Conservation (phyloP, 2,113 vertebrate species). For the Morone saxatilis region DNA sequence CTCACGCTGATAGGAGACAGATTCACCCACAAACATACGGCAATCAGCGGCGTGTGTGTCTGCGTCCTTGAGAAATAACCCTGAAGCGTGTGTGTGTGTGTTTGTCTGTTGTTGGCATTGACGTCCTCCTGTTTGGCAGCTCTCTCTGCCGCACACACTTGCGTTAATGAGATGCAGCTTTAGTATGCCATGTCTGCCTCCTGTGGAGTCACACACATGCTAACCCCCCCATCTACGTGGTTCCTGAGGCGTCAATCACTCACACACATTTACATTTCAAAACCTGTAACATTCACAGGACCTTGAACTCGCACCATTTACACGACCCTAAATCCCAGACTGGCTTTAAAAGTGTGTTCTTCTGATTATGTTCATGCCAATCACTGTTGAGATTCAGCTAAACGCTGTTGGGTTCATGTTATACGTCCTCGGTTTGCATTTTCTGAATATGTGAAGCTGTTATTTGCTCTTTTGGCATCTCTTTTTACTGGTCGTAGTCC, state of each 20-base stretch:
- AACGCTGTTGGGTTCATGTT: conserved; percentile 9
- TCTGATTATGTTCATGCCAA: conserved; percentile 37
- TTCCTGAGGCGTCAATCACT: conserved; percentile 31
- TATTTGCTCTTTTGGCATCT: no score
- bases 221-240: conserved; percentile 5
- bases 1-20: conserved; percentile 21
- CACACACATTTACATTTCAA: conserved; percentile 66
- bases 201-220: conserved; percentile 63
- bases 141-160: conserved; percentile 6
- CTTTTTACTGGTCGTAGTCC: not conserved
- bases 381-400: conserved; percentile 9
- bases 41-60: not conserved
- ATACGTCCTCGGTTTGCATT: not conserved
- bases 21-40: conserved; percentile 32
- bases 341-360: not conserved
- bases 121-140: conserved; percentile 57
- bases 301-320: conserved; percentile 47
- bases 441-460: no score
- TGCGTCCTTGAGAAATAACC: conserved; percentile 66
- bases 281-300: conserved; percentile 39
- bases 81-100: conserved; percentile 32
- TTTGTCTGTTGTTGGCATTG: conserved; percentile 44
- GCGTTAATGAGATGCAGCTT: conserved; percentile 66
- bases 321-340: not conserved
- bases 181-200: conserved; percentile 48